Conservation (phyloP, 1,140 invertebrate species). For the Hetaerina americana region DNA sequence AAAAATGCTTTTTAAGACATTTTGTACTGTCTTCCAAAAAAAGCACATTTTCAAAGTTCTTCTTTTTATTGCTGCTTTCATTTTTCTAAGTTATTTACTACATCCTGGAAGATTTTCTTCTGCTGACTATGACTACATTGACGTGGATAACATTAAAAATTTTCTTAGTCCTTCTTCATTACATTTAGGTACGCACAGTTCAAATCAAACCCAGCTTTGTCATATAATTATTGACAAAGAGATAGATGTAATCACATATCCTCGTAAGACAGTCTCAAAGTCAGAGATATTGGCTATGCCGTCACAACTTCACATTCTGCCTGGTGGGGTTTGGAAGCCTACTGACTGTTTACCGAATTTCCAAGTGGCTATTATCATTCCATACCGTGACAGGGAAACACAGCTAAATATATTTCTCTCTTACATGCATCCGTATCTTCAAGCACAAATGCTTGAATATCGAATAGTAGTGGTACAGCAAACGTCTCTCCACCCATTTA, state of each 20-base stretch:
- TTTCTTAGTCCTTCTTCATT: constrained; percentile 26
- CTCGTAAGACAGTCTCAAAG: constrained; percentile 7
- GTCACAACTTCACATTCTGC: constrained; percentile 13
- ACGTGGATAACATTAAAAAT: constrained; percentile 26
- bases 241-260: constrained; percentile 4
- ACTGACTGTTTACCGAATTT: constrained; percentile 55
- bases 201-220: background rate
- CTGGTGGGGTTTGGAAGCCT: constrained; percentile 59
- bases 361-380: constrained; percentile 75
- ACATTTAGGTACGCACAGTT: background rate
- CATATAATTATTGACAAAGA: background rate
- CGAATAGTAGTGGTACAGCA: constrained; percentile 87
- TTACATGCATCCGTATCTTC: constrained; percentile 82
- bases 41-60: background rate
- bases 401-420: constrained; percentile 71
- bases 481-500: constrained; percentile 62
- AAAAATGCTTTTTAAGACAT: too few relatives aligned
- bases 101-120: constrained; percentile 31
- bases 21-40: too few relatives aligned
- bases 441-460: constrained; percentile 74
- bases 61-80: background rate
- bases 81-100: constrained; percentile 22
- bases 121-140: constrained; percentile 27
- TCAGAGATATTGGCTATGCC: constrained; percentile 7
- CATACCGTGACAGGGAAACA: constrained; percentile 63